These are phyloP conservation scores for Drosophila lowei DNA, from an alignment of 1,140 invertebrate species.

Conservation along the genomic window DNA sequence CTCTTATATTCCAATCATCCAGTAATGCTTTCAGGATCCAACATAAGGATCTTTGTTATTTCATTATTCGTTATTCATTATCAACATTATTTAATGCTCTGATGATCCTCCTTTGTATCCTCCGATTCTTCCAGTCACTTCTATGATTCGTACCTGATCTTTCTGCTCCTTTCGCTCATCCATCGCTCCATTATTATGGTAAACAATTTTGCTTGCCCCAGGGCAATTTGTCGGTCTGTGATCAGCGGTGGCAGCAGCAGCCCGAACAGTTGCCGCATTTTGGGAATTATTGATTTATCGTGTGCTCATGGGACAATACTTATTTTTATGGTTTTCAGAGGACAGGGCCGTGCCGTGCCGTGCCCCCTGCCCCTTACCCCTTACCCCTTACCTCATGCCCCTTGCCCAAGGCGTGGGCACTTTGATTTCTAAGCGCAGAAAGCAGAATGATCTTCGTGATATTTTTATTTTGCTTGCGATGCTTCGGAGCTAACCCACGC, in stretches of 20 bases:
- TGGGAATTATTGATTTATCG: constrained; percentile 71
- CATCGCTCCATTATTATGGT: not conserved
- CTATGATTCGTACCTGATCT: not conserved
- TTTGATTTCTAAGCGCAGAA: constrained; percentile 28
- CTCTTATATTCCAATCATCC: no score
- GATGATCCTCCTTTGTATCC: no score
- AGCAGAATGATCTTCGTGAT: constrained; percentile 24
- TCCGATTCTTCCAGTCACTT: no score
- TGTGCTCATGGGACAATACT: constrained; percentile 19
- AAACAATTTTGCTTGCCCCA: constrained; percentile 4
- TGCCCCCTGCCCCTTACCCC: not conserved
- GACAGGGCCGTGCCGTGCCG: not conserved
- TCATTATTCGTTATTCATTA: no score
- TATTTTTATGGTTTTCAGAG: not conserved
- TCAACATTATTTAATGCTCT: no score
- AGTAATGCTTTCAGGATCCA: no score
- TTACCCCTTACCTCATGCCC: not conserved
- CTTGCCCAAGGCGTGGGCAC: constrained; percentile 31
- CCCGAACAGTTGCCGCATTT: constrained; percentile 61
- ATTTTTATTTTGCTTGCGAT: constrained; percentile 6
- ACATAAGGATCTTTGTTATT: no score
- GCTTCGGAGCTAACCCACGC: constrained; percentile 30
- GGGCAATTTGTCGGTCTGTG: constrained; percentile 24
- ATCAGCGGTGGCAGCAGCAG: constrained; percentile 4
- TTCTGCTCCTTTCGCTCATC: constrained; percentile 7